Percentiles rank a stretch among this genome's conserved stretches.
Evolutionary conservation across 2,888 invertebrate species (phyloP).

Genomic region (Eristalis pertinax): DNA sequence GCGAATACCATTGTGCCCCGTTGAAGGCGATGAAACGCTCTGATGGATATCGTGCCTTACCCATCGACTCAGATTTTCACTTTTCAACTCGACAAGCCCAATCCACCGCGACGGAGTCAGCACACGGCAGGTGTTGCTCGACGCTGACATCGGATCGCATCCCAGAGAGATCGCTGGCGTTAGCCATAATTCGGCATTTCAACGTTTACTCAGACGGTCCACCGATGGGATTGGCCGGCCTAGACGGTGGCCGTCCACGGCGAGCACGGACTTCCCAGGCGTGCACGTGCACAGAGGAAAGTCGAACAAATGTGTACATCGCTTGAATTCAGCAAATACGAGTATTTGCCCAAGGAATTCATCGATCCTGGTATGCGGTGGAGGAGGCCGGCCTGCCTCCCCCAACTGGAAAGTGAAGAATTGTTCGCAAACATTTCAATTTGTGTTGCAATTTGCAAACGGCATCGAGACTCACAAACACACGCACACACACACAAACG

Average conservation of each 20-base stretch:
- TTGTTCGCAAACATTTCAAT: constrained; percentile 64
- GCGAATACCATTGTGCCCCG: not conserved
- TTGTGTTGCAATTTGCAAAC: constrained; percentile 59
- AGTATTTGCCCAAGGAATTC: constrained; percentile 20
- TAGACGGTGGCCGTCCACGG: not conserved
- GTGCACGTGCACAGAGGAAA: not conserved
- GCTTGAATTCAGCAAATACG: not conserved
- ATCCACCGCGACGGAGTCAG: not conserved
- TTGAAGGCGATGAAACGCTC: constrained; percentile 10
- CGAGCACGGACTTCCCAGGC: not conserved
- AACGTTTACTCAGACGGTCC: not conserved
- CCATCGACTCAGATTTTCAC: not conserved
- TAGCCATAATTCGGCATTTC: not conserved
- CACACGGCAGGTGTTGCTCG: not conserved
- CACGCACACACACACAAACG: not conserved
- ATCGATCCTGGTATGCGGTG: not conserved
- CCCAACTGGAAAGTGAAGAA: constrained; percentile 43
- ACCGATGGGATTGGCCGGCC: not conserved
- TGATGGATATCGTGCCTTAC: not conserved
- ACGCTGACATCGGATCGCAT: not conserved
- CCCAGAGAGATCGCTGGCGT: not conserved
- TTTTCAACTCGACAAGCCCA: not conserved
- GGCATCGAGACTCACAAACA: constrained; percentile 5
- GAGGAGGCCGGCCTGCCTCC: not conserved
- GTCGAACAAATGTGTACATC: constrained; percentile 1